Evolutionary conservation across 2,888 invertebrate species (phyloP).

Genomic region (Lysandra coridon): DNA sequence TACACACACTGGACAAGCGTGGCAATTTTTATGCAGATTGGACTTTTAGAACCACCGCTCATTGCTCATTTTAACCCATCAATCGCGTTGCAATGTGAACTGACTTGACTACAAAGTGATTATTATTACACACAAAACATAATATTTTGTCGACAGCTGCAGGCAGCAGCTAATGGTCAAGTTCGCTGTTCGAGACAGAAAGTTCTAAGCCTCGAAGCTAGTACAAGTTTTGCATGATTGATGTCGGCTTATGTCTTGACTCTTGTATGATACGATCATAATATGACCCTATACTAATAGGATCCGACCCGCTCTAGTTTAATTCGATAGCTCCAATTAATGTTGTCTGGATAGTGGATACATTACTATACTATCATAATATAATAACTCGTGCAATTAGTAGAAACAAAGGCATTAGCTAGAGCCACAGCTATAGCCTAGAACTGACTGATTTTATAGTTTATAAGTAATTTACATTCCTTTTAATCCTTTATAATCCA

Average conservation of each 20-base stretch:
- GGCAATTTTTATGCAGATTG: too few relatives aligned
- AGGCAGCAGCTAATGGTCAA: background rate
- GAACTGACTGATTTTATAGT: too few relatives aligned
- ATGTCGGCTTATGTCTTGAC: background rate
- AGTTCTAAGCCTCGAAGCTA: background rate
- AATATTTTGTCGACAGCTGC: background rate
- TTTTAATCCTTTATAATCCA: too few relatives aligned
- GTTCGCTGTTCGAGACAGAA: background rate
- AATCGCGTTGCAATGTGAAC: too few relatives aligned
- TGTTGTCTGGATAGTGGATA: background rate
- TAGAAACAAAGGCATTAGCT: too few relatives aligned
- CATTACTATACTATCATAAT: background rate
- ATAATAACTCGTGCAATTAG: too few relatives aligned
- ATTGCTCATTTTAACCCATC: too few relatives aligned
- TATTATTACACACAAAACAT: background rate
- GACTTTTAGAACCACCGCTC: too few relatives aligned
- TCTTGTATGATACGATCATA: background rate
- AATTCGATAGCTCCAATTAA: background rate
- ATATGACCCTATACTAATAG: background rate
- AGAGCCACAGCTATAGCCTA: too few relatives aligned
- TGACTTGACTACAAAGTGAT: background rate
- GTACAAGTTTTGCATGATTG: background rate
- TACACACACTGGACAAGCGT: too few relatives aligned
- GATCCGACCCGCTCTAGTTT: background rate
- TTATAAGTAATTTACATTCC: too few relatives aligned